These are phyloP conservation scores for Danionella cerebrum DNA, from an alignment of 2,113 vertebrate genomes.

Conservation along the genomic window DNA sequence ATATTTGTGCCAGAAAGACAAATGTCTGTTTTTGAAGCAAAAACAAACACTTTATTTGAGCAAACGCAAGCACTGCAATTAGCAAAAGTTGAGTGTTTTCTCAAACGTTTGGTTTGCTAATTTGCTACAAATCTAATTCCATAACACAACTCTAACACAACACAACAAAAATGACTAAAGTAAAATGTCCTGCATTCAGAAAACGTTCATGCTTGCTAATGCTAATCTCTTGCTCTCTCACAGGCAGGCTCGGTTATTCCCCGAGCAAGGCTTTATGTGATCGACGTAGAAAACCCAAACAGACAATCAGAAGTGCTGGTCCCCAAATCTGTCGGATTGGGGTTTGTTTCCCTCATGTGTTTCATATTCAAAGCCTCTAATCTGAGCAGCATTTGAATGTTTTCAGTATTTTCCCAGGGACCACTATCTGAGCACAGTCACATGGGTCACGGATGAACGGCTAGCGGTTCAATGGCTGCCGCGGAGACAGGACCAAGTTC, in stretches of 20 bases:
- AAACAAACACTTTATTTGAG: too few relatives aligned
- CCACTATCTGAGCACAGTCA: conserved; percentile 87
- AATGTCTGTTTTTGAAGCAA: too few relatives aligned
- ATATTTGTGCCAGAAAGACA: too few relatives aligned
- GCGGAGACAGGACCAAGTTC: conserved; percentile 82
- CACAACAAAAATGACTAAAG: too few relatives aligned
- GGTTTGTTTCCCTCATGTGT: conserved; percentile 56
- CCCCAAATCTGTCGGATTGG: conserved; percentile 69
- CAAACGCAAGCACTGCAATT: too few relatives aligned
- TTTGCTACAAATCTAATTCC: too few relatives aligned
- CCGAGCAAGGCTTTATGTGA: conserved; percentile 78
- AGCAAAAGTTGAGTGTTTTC: too few relatives aligned
- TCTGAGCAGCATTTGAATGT: conserved; percentile 24
- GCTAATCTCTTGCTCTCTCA: too few relatives aligned
- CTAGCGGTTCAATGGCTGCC: conserved; percentile 86
- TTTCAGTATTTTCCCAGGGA: conserved; percentile 67
- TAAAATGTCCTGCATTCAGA: too few relatives aligned
- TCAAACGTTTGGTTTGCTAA: too few relatives aligned
- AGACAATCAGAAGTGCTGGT: conserved; percentile 63
- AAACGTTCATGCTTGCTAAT: too few relatives aligned
- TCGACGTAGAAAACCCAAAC: conserved; percentile 61
- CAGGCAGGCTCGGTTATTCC: conserved; percentile 85
- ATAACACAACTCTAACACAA: too few relatives aligned
- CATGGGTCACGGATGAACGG: conserved; percentile 81
- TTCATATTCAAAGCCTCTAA: background rate